A percentile compares a stretch with the other conserved stretches of the same genome.
Evolutionary conservation across 2,797 vertebrate species (phyloP).

Genomic region (Aeoliscus strigatus): DNA sequence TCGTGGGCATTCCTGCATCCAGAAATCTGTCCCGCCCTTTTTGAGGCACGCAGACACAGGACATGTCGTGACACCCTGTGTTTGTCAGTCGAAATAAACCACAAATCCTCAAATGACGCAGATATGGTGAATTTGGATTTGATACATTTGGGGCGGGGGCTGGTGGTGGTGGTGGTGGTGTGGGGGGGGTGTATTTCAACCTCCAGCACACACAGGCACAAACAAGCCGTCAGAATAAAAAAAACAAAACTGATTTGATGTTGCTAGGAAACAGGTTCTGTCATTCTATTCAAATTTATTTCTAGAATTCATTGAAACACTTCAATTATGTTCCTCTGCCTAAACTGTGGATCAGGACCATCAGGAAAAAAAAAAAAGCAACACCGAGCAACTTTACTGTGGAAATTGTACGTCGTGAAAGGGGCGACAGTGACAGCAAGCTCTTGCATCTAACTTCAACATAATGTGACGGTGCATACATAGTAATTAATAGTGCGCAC

Average conservation of each 20-base stretch:
- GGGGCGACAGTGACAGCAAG: slow-evolving; percentile 18
- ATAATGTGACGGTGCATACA: slow-evolving; percentile 31
- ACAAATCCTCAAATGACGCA: slow-evolving; percentile 26
- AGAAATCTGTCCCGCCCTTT: slow-evolving; percentile 39
- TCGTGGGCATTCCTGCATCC: slow-evolving; percentile 14
- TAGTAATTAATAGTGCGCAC: slow-evolving; percentile 39
- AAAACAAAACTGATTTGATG: slow-evolving; percentile 68
- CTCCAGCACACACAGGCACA: slow-evolving; percentile 9
- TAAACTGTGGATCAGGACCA: too few relatives aligned
- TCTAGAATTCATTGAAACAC: slow-evolving; percentile 58
- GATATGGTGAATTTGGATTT: slow-evolving; percentile 23
- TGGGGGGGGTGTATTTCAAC: slow-evolving; percentile 28
- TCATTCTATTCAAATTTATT: slow-evolving; percentile 67
- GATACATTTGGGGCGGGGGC: slow-evolving; percentile 14
- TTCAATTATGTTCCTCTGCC: slow-evolving; percentile 38
- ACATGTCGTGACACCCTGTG: slow-evolving; percentile 39
- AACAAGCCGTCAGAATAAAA: slow-evolving; percentile 34
- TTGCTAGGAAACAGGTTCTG: slow-evolving; percentile 78
- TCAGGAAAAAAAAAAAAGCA: slow-evolving; percentile 37
- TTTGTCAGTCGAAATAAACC: slow-evolving; percentile 23
- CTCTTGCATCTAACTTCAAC: slow-evolving; percentile 26
- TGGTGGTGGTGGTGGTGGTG: too few relatives aligned
- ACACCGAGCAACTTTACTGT: background rate
- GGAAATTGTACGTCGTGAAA: slow-evolving; percentile 31
- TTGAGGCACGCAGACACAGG: slow-evolving; percentile 28